Evolutionary conservation across 2,888 invertebrate genomes (phyloP).

Genomic region (Drosophila cracens): DNA sequence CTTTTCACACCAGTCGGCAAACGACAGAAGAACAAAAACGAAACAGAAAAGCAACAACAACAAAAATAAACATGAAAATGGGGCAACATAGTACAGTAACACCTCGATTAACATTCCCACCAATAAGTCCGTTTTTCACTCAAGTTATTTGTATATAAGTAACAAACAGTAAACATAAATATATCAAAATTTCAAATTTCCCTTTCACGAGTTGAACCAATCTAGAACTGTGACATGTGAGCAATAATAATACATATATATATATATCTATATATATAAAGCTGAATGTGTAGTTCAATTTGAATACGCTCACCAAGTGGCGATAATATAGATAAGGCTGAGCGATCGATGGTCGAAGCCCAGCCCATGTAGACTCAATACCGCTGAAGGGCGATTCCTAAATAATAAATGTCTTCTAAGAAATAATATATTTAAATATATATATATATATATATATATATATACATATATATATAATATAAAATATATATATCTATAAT

Average conservation of each 20-base stretch:
- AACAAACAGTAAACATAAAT: neutral
- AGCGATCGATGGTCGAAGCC: neutral
- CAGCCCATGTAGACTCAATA: constrained; percentile 18
- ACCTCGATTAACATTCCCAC: neutral
- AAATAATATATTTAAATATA: constrained; percentile 3
- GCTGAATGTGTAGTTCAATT: neutral
- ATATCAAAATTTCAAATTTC: neutral
- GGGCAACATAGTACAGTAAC: neutral
- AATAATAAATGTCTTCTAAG: constrained; percentile 4
- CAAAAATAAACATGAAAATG: neutral
- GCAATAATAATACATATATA: neutral
- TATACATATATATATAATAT: neutral
- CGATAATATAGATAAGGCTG: neutral
- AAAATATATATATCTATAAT: neutral
- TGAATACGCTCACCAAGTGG: neutral
- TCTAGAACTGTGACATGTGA: neutral
- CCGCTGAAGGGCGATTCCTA: neutral
- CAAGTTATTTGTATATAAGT: neutral
- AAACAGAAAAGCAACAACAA: neutral
- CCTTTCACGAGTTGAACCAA: neutral
- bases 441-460: constrained; percentile 24
- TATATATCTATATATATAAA: neutral
- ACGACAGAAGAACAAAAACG: constrained; percentile 9
- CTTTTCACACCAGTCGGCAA: constrained; percentile 71
- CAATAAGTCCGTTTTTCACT: neutral